phyloP scores from a whole-genome alignment of 2,888 invertebrate species.

The Dermolepida albohirtum region DNA sequence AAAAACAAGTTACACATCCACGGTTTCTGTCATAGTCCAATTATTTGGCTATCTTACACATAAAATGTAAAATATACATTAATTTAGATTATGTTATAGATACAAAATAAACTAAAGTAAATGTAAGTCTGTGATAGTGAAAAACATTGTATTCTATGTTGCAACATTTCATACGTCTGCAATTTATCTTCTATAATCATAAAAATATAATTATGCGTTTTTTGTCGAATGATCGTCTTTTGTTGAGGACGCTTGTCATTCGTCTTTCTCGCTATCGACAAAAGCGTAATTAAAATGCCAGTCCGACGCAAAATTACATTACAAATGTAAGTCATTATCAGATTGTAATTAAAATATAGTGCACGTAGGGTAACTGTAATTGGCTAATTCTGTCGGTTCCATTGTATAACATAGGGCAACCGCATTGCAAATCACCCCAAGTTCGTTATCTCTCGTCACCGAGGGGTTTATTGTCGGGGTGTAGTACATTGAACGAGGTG shows the following conservation, averaged over 20 bases:
- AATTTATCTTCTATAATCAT: background rate
- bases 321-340: slow-evolving; percentile 58
- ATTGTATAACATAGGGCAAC: slow-evolving; percentile 66
- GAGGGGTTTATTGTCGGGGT: slow-evolving; percentile 40
- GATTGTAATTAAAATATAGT: slow-evolving; percentile 66
- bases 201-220: background rate
- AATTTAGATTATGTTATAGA: no score
- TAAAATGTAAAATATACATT: no score
- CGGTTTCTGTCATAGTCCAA: no score
- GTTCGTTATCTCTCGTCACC: slow-evolving; percentile 58
- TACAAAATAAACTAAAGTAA: no score
- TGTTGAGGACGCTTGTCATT: background rate
- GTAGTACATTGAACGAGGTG: slow-evolving; percentile 38
- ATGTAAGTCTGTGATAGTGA: no score
- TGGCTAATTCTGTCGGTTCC: slow-evolving; percentile 65
- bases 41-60: no score
- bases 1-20: no score
- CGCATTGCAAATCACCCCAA: slow-evolving; percentile 64
- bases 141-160: no score
- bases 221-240: background rate
- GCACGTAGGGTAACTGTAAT: slow-evolving; percentile 63
- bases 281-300: slow-evolving; percentile 35
- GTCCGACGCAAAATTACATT: slow-evolving; percentile 36
- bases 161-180: no score
- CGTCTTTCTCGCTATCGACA: background rate